These are phyloP conservation scores for Eilema caniola DNA, from an alignment of 2,888 invertebrate genomes.

Conservation along the genomic window DNA sequence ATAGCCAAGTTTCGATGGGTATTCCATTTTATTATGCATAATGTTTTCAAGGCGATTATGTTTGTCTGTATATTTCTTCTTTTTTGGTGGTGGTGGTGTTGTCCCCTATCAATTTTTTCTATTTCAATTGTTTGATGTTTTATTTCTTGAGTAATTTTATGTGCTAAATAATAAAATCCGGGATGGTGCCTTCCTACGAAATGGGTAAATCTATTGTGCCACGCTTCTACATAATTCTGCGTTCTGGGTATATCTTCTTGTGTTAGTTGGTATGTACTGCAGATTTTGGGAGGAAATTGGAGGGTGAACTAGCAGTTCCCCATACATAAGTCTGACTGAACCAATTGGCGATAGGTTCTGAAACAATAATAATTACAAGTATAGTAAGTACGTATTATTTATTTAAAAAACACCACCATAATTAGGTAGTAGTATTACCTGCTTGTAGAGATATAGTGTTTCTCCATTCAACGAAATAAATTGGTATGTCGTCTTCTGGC, in stretches of 20 bases:
- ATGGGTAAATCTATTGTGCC: constrained; percentile 14
- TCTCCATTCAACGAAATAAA: constrained; percentile 20
- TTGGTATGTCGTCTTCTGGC: too few relatives aligned
- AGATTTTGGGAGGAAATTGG: too few relatives aligned
- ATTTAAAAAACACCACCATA: constrained; percentile 5
- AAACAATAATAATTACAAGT: too few relatives aligned
- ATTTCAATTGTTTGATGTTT: too few relatives aligned
- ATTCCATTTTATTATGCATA: too few relatives aligned
- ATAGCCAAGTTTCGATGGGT: too few relatives aligned
- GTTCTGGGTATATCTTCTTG: constrained; percentile 24
- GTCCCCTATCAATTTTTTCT: constrained; percentile 7
- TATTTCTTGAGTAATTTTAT: constrained; percentile 12
- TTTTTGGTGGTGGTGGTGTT: not conserved
- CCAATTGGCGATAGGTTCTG: too few relatives aligned
- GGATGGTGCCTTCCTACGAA: constrained; percentile 14
- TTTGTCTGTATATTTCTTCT: not conserved
- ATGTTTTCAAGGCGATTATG: too few relatives aligned
- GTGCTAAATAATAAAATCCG: constrained; percentile 13
- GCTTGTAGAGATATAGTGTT: constrained; percentile 15
- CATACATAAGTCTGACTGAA: too few relatives aligned
- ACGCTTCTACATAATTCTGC: constrained; percentile 20
- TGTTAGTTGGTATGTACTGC: too few relatives aligned
- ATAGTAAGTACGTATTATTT: too few relatives aligned
- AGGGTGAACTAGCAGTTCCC: too few relatives aligned
- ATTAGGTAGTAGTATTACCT: constrained; percentile 13